Conservation (phyloP, 2,888 invertebrate genomes). For the Galerucella calmariensis region DNA sequence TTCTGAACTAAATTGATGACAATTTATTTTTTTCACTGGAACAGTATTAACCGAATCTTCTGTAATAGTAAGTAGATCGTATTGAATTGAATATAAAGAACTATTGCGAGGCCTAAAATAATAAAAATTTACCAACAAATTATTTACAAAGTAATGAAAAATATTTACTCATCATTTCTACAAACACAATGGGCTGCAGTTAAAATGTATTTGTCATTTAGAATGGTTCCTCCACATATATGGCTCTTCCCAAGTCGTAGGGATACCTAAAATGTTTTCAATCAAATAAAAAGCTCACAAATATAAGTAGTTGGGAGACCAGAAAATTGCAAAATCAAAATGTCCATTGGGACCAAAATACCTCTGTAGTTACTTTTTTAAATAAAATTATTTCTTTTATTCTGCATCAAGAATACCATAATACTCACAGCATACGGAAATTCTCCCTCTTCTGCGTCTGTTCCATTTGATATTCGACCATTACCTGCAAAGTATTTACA, state of each 20-base stretch:
- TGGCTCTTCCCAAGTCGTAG: constrained; percentile 41
- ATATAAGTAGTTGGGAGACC: not conserved
- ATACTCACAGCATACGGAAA: constrained; percentile 52
- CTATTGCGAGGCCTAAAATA: constrained; percentile 44
- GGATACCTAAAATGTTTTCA: constrained; percentile 40
- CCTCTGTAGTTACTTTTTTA: too few relatives aligned
- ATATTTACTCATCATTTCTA: constrained; percentile 32
- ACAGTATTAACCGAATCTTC: constrained; percentile 41
- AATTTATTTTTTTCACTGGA: constrained; percentile 47
- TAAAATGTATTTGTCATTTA: constrained; percentile 46
- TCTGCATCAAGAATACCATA: constrained; percentile 7
- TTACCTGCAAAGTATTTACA: constrained; percentile 11
- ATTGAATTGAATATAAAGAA: constrained; percentile 48
- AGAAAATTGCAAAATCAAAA: too few relatives aligned
- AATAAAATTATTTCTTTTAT: not conserved
- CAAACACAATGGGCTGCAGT: constrained; percentile 51
- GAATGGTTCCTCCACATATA: constrained; percentile 48
- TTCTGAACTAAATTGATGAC: constrained; percentile 45
- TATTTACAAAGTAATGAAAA: not conserved
- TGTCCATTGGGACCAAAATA: too few relatives aligned
- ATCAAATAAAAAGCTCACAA: not conserved
- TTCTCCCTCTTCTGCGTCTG: constrained; percentile 50
- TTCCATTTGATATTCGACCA: constrained; percentile 49
- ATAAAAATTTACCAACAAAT: not conserved
- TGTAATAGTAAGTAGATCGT: constrained; percentile 47